Evolutionary conservation across 2,888 invertebrate genomes (phyloP), one percentile per base, ranked within the genome.

Genomic region (Melanargia galathea): DNA sequence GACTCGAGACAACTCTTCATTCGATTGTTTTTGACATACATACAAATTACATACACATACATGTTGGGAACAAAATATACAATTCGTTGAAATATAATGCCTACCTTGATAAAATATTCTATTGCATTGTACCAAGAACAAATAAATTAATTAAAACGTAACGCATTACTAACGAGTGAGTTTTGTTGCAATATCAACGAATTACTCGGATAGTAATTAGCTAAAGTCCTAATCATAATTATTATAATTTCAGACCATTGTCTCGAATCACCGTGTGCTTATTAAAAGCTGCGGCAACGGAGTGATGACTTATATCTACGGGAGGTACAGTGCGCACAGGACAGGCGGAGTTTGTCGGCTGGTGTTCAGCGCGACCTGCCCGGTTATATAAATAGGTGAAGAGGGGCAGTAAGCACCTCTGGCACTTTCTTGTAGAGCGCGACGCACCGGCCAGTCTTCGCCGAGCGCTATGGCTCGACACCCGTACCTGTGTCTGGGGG

Each of bases 401-500:
- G 91, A 90, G 91, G 91, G 91, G 91, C 89, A 81, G 75, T 78
- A 80, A 81, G 83, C 78, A 88, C 84, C 84, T 89, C 88, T 86
- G 89, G 90, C 89, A 90, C 88, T 90, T 90, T 90, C 86, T 83
- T 84, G 83, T 80, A 81, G 83, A 79, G 84, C 82, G 80, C 85
- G 82, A 79, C 81, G 81, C 80, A 80, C 70, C 74, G 79, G 79
- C 84, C 90, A 90, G 90, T 89, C 83, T 81, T 81, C 81, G 81
- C 83, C 89, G 90, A 90, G 90, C 90, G 84, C 79, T 85, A 92
- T 92, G 92, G 90, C 92, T 87, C 92, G 92, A 86, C 86, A 83
- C 87, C 86, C 90, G 88, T 87, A 78, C 83, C 82, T 92, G 81
- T 89, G 86, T 80, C 83, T 92, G 72, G 87, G 87, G 79, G 83